Evolutionary conservation across 2,888 invertebrate species (phyloP).

Genomic region (Adelphocoris suturalis): DNA sequence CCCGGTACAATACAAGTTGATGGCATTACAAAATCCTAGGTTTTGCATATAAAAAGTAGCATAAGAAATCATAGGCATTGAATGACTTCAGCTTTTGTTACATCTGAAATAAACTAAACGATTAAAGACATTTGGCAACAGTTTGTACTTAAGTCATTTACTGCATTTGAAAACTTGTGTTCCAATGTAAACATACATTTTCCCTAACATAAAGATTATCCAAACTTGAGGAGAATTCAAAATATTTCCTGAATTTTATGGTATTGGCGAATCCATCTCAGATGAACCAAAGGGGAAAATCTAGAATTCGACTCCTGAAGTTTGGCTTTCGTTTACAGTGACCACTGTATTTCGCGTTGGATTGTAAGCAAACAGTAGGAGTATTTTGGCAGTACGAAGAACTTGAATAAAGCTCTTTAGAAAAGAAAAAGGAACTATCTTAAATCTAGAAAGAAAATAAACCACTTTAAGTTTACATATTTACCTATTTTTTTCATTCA

Average conservation of each 20-base stretch:
- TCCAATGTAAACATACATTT: background rate
- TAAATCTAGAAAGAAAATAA: slow-evolving; percentile 43
- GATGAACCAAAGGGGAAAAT: too few relatives aligned
- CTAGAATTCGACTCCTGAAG: background rate
- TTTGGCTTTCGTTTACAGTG: background rate
- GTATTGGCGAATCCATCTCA: background rate
- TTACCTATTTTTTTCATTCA: background rate
- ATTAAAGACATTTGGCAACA: slow-evolving; percentile 54
- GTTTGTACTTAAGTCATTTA: slow-evolving; percentile 55
- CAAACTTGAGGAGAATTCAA: background rate
- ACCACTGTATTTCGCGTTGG: background rate
- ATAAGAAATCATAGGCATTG: background rate
- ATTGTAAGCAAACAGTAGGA: slow-evolving; percentile 6
- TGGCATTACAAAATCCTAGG: background rate
- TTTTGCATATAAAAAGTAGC: background rate
- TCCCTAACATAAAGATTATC: slow-evolving; percentile 16
- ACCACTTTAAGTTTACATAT: background rate
- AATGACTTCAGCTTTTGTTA: background rate
- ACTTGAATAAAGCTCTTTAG: slow-evolving; percentile 62
- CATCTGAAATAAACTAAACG: background rate
- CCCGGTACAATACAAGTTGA: slow-evolving; percentile 33
- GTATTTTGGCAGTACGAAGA: slow-evolving; percentile 65
- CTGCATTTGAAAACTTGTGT: background rate
- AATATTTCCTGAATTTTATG: background rate
- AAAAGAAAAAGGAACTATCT: slow-evolving; percentile 62